Conservation (phyloP, 2,888 invertebrate genomes). For the Corbicula japonica region DNA sequence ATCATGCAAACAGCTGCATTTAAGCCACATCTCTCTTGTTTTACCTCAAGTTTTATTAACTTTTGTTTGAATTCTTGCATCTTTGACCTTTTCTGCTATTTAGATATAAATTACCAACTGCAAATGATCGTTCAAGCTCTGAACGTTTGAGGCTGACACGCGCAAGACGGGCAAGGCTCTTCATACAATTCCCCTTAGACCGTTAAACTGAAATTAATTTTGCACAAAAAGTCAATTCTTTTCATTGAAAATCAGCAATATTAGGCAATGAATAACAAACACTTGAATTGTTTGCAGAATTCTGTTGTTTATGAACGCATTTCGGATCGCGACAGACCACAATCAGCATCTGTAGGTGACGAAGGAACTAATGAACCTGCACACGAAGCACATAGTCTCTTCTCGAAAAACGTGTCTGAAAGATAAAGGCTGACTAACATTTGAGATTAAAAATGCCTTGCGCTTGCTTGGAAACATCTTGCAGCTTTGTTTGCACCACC, state of each 20-base stretch:
- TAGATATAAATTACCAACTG: conserved; percentile 54
- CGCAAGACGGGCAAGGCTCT: conserved; percentile 48
- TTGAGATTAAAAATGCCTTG: conserved; percentile 45
- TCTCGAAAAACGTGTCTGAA: conserved; percentile 7
- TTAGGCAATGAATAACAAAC: conserved; percentile 68
- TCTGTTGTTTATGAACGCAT: conserved; percentile 60
- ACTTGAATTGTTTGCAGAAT: conserved; percentile 65
- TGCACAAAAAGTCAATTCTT: conserved; percentile 68
- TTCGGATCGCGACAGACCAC: conserved; percentile 39
- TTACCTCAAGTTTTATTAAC: conserved; percentile 59
- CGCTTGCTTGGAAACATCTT: conserved; percentile 25
- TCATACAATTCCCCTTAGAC: conserved; percentile 51
- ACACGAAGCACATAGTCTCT: conserved; percentile 20
- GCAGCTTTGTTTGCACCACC: conserved; percentile 48
- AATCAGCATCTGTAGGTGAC: conserved; percentile 48
- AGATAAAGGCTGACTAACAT: conserved; percentile 42
- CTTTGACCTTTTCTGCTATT: conserved; percentile 53
- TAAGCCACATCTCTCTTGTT: conserved; percentile 51
- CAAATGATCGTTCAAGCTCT: conserved; percentile 50
- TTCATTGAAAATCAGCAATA: conserved; percentile 69
- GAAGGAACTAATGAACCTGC: conserved; percentile 13
- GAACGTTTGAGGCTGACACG: conserved; percentile 52
- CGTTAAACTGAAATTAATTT: conserved; percentile 70
- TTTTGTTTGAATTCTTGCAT: conserved; percentile 55
- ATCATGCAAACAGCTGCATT: conserved; percentile 61